These are phyloP conservation scores for Fregetta grallaria DNA, from an alignment of 2,113 vertebrate species.

Conservation along the genomic window DNA sequence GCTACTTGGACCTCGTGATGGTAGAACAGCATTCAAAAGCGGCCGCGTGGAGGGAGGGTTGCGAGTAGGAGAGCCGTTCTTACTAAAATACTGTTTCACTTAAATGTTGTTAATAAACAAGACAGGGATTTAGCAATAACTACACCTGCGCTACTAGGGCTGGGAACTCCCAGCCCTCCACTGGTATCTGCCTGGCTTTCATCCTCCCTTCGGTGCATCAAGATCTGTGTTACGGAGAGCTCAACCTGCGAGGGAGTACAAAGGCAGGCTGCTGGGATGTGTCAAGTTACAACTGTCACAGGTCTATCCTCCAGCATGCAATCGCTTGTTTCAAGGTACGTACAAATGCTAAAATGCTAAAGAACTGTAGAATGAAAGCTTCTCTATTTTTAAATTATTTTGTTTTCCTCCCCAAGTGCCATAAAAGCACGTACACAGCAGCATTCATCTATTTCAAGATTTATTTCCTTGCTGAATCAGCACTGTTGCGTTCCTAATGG, in stretches of 20 bases:
- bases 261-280: background rate
- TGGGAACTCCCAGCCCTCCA: background rate
- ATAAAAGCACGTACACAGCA: background rate
- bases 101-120: background rate
- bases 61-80: background rate
- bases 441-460: background rate
- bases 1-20: background rate
- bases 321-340: background rate
- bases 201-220: background rate
- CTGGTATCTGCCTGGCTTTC: background rate
- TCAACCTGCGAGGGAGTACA: background rate
- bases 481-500: background rate
- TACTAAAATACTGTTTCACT: background rate
- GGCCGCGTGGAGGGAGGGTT: background rate
- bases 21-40: background rate
- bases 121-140: background rate
- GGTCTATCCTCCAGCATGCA: background rate
- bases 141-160: background rate
- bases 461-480: slow-evolving; percentile 23
- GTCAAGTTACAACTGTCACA: background rate
- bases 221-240: background rate
- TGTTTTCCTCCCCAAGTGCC: background rate
- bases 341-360: background rate
- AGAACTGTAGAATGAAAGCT: background rate
- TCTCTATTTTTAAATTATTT: slow-evolving; percentile 1